These are phyloP conservation scores for Noctua fimbriata DNA, from an alignment of 2,888 invertebrate genomes.

Conservation along the genomic window DNA sequence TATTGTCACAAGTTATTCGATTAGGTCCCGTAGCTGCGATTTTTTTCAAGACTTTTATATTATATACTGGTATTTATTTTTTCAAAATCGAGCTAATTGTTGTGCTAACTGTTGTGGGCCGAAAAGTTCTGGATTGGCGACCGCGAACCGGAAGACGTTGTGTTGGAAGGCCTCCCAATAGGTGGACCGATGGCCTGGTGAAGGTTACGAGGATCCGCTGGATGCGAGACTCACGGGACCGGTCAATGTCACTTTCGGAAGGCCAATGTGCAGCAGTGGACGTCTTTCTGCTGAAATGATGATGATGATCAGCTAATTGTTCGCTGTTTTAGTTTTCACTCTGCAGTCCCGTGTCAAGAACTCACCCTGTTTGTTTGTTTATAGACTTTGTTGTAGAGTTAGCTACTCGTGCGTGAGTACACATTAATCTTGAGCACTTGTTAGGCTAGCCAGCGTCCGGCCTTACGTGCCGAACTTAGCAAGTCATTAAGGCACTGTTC, in stretches of 20 bases:
- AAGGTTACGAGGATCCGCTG: too few species aligned
- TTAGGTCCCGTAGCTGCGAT: not conserved
- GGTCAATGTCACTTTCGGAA: too few species aligned
- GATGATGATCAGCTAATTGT: not conserved
- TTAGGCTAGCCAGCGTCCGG: slow-evolving; percentile 52
- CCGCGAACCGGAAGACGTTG: too few species aligned
- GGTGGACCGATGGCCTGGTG: too few species aligned
- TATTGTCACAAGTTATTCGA: not conserved
- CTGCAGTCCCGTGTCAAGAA: not conserved
- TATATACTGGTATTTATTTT: not conserved
- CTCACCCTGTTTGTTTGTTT: not conserved
- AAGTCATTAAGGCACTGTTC: slow-evolving; percentile 63
- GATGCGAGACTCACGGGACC: too few species aligned
- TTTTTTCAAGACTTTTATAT: not conserved
- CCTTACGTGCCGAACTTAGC: slow-evolving; percentile 57
- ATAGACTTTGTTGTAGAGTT: slow-evolving; percentile 4
- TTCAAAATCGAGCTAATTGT: not conserved
- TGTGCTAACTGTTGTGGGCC: too few species aligned
- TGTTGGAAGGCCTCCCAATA: too few species aligned
- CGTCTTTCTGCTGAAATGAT: too few species aligned
- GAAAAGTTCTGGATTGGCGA: too few species aligned
- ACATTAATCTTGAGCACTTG: slow-evolving; percentile 62
- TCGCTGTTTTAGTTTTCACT: not conserved
- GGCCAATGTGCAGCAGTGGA: too few species aligned
- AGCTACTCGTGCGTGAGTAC: slow-evolving; percentile 19